phyloP scores from a whole-genome alignment of 2,797 vertebrate species.

The Gallinago nigripennis region DNA sequence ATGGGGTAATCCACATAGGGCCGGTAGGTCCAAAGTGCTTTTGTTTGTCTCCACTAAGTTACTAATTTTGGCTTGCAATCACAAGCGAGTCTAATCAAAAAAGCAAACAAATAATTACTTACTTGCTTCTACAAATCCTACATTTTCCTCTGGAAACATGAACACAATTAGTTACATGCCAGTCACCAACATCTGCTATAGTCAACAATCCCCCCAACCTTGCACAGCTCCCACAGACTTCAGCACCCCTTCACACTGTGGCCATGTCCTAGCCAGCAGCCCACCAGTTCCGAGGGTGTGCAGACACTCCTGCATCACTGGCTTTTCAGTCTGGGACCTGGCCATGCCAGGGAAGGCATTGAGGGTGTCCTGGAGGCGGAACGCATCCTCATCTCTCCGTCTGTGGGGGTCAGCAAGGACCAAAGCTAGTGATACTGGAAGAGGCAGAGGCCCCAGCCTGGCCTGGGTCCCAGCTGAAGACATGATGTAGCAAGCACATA shows the following conservation, averaged over 20 bases:
- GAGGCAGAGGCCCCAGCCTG: conserved; percentile 2
- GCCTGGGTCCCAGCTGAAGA: not conserved
- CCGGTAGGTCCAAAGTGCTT: not conserved
- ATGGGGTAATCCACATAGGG: not conserved
- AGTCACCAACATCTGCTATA: not conserved
- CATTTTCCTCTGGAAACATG: not conserved
- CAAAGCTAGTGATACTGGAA: not conserved
- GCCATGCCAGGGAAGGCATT: not conserved
- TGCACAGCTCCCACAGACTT: not conserved
- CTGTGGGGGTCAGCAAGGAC: not conserved
- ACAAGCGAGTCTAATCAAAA: fast-evolving
- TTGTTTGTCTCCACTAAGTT: not conserved
- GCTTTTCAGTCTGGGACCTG: not conserved
- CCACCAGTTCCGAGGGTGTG: not conserved
- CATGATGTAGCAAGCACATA: not conserved
- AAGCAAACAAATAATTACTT: not conserved
- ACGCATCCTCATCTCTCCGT: not conserved
- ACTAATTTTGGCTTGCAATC: not conserved
- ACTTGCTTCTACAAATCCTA: not conserved
- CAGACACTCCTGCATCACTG: not conserved
- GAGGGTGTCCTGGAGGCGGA: not conserved
- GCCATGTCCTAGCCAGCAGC: fast-evolving
- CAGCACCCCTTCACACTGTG: no score
- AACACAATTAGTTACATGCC: not conserved
- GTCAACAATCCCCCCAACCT: not conserved